Evolutionary conservation across 2,113 vertebrate species (phyloP).

Genomic region (Python bivittatus): DNA sequence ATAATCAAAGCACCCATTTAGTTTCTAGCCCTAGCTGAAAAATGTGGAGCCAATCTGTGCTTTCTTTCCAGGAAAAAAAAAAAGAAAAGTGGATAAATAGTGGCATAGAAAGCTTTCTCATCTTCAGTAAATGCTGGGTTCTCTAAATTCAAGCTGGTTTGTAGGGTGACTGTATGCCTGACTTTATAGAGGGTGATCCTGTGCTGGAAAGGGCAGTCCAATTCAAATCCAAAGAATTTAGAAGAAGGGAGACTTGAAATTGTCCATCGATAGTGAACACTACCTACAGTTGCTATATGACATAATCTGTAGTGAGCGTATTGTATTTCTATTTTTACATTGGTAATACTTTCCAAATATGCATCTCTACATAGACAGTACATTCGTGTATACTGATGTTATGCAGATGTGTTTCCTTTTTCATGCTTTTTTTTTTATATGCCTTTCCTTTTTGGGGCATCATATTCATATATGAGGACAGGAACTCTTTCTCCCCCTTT

Average conservation of each 20-base stretch:
- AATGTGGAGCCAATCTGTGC: background rate
- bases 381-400: background rate
- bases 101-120: background rate
- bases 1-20: background rate
- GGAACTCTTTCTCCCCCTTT: background rate
- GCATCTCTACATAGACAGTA: background rate
- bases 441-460: background rate
- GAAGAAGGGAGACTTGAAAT: background rate
- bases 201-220: background rate
- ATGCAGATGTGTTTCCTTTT: background rate
- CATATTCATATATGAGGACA: background rate
- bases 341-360: background rate
- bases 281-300: background rate
- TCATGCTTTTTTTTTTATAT: background rate
- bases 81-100: background rate
- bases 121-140: background rate
- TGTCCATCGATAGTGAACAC: background rate
- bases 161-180: background rate
- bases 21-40: background rate
- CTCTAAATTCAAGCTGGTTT: background rate
- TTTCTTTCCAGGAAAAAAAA: background rate
- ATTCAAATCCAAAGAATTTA: background rate
- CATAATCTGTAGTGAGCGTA: background rate
- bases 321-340: background rate
- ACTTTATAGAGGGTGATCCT: background rate